Conservation (phyloP, 2,888 invertebrate species). For the Eueremaeus valkanovi region DNA sequence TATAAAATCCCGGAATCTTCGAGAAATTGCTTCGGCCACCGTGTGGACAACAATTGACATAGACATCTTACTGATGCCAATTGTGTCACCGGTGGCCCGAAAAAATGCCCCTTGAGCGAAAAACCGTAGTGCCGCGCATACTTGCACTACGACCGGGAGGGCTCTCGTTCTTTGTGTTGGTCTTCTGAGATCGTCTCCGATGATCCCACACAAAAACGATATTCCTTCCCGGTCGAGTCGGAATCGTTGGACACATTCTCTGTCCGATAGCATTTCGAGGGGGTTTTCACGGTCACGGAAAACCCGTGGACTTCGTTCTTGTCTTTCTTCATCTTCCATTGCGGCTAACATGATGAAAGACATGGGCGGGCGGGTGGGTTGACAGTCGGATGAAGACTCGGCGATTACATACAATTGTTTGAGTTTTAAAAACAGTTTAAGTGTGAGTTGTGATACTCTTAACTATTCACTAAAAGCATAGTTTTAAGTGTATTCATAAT, state of each 20-base stretch:
- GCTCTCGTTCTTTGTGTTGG: background rate
- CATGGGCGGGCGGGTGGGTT: too few relatives aligned
- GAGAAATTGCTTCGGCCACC: background rate
- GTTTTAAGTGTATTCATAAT: background rate
- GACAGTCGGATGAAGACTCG: too few relatives aligned
- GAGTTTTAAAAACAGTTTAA: background rate
- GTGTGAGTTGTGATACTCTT: background rate
- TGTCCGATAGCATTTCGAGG: background rate
- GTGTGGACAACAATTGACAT: background rate
- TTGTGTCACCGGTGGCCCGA: conserved; percentile 8
- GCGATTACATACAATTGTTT: too few relatives aligned
- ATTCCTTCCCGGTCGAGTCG: background rate
- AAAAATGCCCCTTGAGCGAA: conserved; percentile 5
- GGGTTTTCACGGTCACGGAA: background rate
- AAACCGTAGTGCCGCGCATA: background rate
- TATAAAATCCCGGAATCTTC: background rate
- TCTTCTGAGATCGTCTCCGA: background rate
- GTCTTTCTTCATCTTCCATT: too few relatives aligned
- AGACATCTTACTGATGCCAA: background rate
- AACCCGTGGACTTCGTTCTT: background rate
- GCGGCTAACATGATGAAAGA: too few relatives aligned
- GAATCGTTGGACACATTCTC: conserved; percentile 1
- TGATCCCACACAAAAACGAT: background rate
- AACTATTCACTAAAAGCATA: background rate
- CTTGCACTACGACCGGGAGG: background rate